Conservation (phyloP, 2,888 invertebrate species). For the Agrochola lota region DNA sequence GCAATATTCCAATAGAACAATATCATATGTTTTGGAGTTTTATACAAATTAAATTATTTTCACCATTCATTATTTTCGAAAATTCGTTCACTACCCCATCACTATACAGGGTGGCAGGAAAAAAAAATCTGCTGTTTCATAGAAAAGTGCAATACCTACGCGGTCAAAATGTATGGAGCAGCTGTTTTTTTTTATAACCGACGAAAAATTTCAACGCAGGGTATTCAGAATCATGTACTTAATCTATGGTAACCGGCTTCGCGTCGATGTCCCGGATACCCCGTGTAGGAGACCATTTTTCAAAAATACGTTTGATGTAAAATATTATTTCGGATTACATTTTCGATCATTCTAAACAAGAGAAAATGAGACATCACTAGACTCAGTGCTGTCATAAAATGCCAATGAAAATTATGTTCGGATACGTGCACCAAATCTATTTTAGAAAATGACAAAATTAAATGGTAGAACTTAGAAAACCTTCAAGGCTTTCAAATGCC, state of each 20-base stretch:
- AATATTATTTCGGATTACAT: not conserved
- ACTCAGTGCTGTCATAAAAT: conserved; percentile 29
- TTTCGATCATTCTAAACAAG: conserved; percentile 15
- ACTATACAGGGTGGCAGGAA: no score
- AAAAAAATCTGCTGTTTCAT: no score
- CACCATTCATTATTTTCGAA: no score
- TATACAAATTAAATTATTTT: not conserved
- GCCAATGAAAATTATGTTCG: conserved; percentile 53
- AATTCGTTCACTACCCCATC: no score
- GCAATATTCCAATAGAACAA: not conserved
- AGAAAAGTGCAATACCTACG: no score
- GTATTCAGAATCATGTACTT: no score
- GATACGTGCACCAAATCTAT: conserved; percentile 33
- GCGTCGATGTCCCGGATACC: no score
- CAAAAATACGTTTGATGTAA: not conserved
- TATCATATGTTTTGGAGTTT: not conserved
- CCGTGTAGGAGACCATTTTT: not conserved
- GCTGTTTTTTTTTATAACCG: no score
- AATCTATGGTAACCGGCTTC: no score
- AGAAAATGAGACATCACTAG: conserved; percentile 5
- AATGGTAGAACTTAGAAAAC: not conserved
- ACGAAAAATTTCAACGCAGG: no score
- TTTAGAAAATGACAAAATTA: not conserved
- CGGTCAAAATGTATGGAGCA: no score
- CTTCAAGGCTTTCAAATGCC: not conserved